Base-by-base conservation (phyloP, 2,888 invertebrate species). In the Noctua pronuba region DNA sequence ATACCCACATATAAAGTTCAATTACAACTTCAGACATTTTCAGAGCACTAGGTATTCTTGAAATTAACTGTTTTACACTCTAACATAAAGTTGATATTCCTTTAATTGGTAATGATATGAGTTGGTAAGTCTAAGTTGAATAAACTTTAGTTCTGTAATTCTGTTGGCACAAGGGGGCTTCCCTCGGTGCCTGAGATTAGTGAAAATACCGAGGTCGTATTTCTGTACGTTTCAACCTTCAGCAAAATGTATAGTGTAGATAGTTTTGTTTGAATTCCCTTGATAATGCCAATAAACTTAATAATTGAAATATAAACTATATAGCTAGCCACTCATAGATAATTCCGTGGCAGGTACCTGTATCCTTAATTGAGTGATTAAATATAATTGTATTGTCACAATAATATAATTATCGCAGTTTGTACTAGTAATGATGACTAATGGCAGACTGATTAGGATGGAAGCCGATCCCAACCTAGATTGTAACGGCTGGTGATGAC, bases 121-220 rank as follows among this genome's bases (percentile, higher is more conserved):
- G 16, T 65, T 41, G 38, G 41, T 24, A 65, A 41, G 5, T 11
- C 24, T 24, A n/a, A 65, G 24, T n/a, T 65, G 41, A n/a, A 65
- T 16, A 41, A 24, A 41, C n/a, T n/a, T 65, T 38, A 69, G 73
- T 68, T 65, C n/a, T 46, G 62, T 77, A 46, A 66, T 49, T 58
- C 35, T 28, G 35, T 62, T 60, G 49, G 35, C 46, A 52, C 35
- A 28, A 35, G n/a, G 38, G 64, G 64, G 49, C 58, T 31, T 80
- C 60, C 41, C 18, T 69, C 31, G 18, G 35, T n/a, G 16, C 35
- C 21, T 41, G 52, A 52, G n/a, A 69, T 60, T 66, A 55, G 16
- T 52, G 65, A 70, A 69, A 41, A 65, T 65, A 65, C 18, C 8
- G n/a, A 58, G 24, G 10, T 49, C 28, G 35, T 46, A 64, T 80